Evolutionary conservation across 2,113 vertebrate genomes (phyloP).

Genomic region (Rhegmatorhina hoffmannsi): DNA sequence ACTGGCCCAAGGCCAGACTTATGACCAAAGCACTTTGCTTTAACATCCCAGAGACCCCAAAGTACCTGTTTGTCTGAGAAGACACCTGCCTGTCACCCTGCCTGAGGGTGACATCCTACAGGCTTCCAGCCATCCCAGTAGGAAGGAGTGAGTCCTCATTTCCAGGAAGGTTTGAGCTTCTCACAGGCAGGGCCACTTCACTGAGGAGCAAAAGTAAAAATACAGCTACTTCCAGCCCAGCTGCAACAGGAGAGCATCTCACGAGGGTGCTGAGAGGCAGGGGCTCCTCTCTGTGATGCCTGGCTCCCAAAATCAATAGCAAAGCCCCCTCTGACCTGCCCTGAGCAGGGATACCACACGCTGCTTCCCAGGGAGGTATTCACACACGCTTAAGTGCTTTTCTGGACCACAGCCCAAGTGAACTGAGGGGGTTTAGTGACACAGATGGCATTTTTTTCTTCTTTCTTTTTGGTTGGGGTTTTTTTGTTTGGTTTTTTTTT

Average conservation of each 20-base stretch:
- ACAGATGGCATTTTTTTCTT: not conserved
- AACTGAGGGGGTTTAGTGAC: not conserved
- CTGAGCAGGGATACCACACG: not conserved
- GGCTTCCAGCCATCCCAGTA: not conserved
- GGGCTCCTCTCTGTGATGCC: not conserved
- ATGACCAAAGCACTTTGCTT: not conserved
- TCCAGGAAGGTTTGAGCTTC: not conserved
- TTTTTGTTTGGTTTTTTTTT: not conserved
- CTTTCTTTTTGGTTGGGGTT: not conserved
- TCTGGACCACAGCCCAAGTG: not conserved
- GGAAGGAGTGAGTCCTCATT: not conserved
- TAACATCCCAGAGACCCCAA: not conserved
- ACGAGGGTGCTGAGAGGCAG: not conserved
- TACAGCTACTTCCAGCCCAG: not conserved
- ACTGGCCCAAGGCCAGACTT: not conserved
- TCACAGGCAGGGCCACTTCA: not conserved
- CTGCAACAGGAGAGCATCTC: not conserved
- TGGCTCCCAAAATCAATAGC: not conserved
- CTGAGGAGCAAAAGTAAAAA: not conserved
- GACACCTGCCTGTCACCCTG: not conserved
- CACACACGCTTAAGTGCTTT: not conserved
- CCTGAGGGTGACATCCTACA: not conserved
- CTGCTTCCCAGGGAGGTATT: fast-evolving
- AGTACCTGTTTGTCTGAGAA: not conserved
- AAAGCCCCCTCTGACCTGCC: not conserved